Evolutionary conservation across 2,888 invertebrate genomes (phyloP), one percentile per base, ranked within the genome.

Genomic region (Agrypnus murinus): DNA sequence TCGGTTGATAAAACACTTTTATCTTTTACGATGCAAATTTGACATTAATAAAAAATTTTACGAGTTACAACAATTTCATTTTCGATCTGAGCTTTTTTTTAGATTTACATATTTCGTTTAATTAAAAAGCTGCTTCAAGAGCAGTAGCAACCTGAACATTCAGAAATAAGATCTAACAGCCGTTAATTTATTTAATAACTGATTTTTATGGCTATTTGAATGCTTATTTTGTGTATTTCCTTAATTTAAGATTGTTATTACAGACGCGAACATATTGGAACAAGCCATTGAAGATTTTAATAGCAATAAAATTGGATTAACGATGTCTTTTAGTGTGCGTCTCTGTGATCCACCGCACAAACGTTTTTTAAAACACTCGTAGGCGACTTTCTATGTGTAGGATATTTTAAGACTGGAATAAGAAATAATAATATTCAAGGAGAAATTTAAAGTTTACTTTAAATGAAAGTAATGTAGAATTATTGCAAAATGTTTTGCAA

Each of bases 181-280:
- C 55, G 38, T 25, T 36, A 36, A 36, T 55, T 25, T 55, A 32
- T 55, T 25, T 55, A 32, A 8, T 53, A 34, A 14, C 46, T 7
- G 12, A 32, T 31, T 31, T 53, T 55, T 36, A 36, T 55, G 17
- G 19, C 10, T 10, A 17, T n/a, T 55, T 55, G 34, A 6, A 55
- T 55, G n/a, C 9, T 55, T 55, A 55, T 55, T 15, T 55, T 36
- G 17, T 8, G 32, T 50, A 50, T 50, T 50, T 31, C 6, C 31
- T 50, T 12, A 50, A 19, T 50, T 50, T 50, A 50, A 50, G 19
- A 50, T 50, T 50, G 19, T 31, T 31, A 50, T 50, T 50, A 50
- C 2, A 2, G 50, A 50, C 12, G 31, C 25, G 12, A 50, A 50
- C 50, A 50, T 31, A 50, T 50, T 50, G 32, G 12, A 3, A 50